These are phyloP conservation scores for Heliconius ismenius DNA, from an alignment of 2,888 invertebrate genomes.

Conservation along the genomic window DNA sequence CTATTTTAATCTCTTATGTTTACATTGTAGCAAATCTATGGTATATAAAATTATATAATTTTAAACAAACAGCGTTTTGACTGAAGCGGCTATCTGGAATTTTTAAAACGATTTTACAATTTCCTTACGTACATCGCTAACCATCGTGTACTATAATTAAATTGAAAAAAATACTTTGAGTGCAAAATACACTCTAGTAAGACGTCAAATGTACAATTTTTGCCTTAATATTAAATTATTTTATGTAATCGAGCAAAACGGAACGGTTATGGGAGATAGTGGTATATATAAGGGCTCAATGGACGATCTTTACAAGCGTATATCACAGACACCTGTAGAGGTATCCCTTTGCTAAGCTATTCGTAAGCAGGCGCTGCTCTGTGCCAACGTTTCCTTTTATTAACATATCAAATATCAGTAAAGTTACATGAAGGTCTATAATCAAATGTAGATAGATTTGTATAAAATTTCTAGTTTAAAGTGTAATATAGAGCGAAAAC, in stretches of 20 bases:
- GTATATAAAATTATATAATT: slow-evolving; percentile 47
- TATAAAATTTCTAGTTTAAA: slow-evolving; percentile 26
- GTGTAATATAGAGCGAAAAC: slow-evolving; percentile 32
- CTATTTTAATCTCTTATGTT: slow-evolving; percentile 44
- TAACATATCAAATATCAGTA: slow-evolving; percentile 18
- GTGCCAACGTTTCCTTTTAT: slow-evolving; percentile 33
- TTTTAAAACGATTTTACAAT: slow-evolving; percentile 46
- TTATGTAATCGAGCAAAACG: slow-evolving; percentile 44
- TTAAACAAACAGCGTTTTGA: slow-evolving; percentile 40
- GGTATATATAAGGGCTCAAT: slow-evolving; percentile 52
- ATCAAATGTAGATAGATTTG: slow-evolving; percentile 22
- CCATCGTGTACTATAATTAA: slow-evolving; percentile 48
- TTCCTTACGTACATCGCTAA: slow-evolving; percentile 48
- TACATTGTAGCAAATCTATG: slow-evolving; percentile 47
- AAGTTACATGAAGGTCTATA: slow-evolving; percentile 13
- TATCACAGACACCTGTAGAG: slow-evolving; percentile 70
- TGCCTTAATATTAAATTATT: slow-evolving; percentile 42
- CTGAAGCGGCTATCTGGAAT: slow-evolving; percentile 44
- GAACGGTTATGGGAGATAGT: slow-evolving; percentile 42
- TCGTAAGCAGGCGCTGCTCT: slow-evolving; percentile 53
- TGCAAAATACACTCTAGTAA: slow-evolving; percentile 49
- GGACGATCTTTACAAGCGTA: slow-evolving; percentile 80
- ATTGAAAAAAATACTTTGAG: slow-evolving; percentile 48
- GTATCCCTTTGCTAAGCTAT: slow-evolving; percentile 68
- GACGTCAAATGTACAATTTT: slow-evolving; percentile 45